Evolutionary conservation across 1,140 invertebrate species (phyloP).

Genomic region (Leptinotarsa texana): DNA sequence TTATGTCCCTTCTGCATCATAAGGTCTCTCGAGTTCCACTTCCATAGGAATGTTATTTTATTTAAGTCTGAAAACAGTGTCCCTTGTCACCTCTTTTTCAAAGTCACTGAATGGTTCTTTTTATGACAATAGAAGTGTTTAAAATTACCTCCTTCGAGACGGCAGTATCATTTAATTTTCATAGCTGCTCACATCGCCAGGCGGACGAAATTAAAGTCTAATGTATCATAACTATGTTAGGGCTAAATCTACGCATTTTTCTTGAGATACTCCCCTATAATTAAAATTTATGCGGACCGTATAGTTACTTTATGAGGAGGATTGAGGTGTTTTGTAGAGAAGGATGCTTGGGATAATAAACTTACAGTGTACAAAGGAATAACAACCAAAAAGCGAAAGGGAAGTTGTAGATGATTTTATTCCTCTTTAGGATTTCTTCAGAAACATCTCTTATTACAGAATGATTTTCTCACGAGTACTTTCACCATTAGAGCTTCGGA

Average conservation of each 20-base stretch:
- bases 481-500: no score
- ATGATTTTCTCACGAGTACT: no score
- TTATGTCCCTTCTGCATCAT: conserved; percentile 49
- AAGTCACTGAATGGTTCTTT: conserved; percentile 48
- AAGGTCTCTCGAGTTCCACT: conserved; percentile 41
- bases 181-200: conserved; percentile 40
- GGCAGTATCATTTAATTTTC: conserved; percentile 55
- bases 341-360: no score
- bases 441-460: no score
- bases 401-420: no score
- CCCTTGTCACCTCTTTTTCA: conserved; percentile 52
- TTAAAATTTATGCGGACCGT: conserved; percentile 34
- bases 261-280: conserved; percentile 31
- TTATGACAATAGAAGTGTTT: conserved; percentile 55
- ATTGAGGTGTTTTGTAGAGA: conserved; percentile 21
- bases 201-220: conserved; percentile 47
- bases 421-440: no score
- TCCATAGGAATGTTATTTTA: conserved; percentile 55
- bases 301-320: conserved; percentile 28
- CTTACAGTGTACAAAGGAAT: no score
- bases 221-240: conserved; percentile 50
- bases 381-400: no score
- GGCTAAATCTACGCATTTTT: conserved; percentile 41
- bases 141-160: conserved; percentile 53
- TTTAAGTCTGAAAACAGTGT: conserved; percentile 50